Base-by-base conservation (phyloP, 2,113 vertebrate species). In the Pungitius pungitius region DNA sequence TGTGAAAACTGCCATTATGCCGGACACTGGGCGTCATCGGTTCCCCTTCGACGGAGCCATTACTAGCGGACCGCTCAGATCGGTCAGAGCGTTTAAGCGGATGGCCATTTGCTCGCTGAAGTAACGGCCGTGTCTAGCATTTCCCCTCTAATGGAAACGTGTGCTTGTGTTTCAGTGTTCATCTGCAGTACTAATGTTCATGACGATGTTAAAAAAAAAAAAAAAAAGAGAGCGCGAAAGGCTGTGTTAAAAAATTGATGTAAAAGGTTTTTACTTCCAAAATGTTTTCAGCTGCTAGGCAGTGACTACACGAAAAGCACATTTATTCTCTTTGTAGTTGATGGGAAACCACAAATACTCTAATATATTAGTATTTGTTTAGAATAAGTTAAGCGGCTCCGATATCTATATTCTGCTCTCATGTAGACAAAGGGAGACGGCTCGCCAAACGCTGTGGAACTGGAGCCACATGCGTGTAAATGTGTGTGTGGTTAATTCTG, bases 171-270 rank as follows among this genome's bases (percentile, higher is more conserved):
- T 81, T 73, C 39, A 62, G 3, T 57, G 57, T 77, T 80, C 68
- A n/a, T 72, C 61, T 73, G 66, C n/a, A n/a, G 43, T 75, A 70
- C 77, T 72, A 75, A 69, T 75, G 71, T 76, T 82, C 73, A 51
- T 55, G 51, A 22, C 78, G 83, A 81, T 75, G 81, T 75, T 22
- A 73, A 81, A 71, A 30, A n/a, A 56, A 77, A 86, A 69, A 79
- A 66, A n/a, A 18, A 43, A 77, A 86, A 86, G 52, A 83, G 72
- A 81, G n/a, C n/a, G 85, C 30, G 30, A 30, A 5, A 30, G 6
- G 33, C 33, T 77, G 52, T 73, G 75, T 86, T 91, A 5, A 91
- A 90, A 89, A 56, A 87, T 87, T 87, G 60, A 91, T 89, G 88
- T 30, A 49, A 69, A 65, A 62, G 58, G 69, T 82, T 85, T 37